Evolutionary conservation across 1,140 invertebrate genomes (phyloP).

Genomic region (Drosophila sechellia): DNA sequence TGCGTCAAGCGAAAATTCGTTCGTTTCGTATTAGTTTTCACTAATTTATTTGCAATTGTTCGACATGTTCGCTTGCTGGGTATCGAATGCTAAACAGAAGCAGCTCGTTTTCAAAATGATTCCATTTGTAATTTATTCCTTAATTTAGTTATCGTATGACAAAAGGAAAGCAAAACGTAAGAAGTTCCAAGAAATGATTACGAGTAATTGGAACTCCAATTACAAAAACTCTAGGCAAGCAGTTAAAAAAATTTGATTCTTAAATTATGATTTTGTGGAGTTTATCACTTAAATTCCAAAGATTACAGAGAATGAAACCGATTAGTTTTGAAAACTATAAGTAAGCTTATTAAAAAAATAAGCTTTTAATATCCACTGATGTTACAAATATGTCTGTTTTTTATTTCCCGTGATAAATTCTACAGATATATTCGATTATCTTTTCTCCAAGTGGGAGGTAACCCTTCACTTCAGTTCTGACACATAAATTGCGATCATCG

Average conservation of each 20-base stretch:
- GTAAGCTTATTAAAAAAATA: too few species aligned
- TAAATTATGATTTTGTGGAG: neutral
- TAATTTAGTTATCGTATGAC: slow-evolving; percentile 40
- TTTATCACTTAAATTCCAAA: neutral
- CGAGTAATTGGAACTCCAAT: neutral
- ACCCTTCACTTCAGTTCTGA: slow-evolving; percentile 1
- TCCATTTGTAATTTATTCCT: neutral
- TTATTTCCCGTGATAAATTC: neutral
- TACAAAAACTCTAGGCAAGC: neutral
- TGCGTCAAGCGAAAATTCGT: slow-evolving; percentile 43
- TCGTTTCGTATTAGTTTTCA: slow-evolving; percentile 67
- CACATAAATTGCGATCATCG: neutral
- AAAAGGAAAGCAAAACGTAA: neutral
- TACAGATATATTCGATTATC: neutral
- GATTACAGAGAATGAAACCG: neutral
- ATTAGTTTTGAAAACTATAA: too few species aligned
- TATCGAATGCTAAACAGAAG: slow-evolving; percentile 41
- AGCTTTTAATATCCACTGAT: too few species aligned
- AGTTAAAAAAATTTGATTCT: neutral
- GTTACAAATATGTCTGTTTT: too few species aligned
- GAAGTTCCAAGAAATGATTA: neutral
- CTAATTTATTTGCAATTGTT: slow-evolving; percentile 60
- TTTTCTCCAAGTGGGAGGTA: slow-evolving; percentile 5
- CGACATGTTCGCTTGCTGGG: slow-evolving; percentile 9
- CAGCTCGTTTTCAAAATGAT: slow-evolving; percentile 13